phyloP scores from a whole-genome alignment of 2,797 vertebrate species.

The Enteromius afrohamiltoni region DNA sequence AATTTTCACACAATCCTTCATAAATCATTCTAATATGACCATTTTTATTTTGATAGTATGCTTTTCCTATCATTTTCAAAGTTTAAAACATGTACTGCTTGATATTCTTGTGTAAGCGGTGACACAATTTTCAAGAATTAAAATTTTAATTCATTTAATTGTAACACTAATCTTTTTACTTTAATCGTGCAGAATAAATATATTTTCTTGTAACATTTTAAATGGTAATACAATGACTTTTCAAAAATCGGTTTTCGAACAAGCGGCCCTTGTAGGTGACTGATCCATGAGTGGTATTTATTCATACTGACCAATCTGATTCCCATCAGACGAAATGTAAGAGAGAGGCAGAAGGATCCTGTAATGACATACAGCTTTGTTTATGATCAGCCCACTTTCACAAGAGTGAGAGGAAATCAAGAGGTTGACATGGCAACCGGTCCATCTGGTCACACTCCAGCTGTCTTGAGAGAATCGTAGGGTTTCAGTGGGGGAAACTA shows the following conservation, averaged over 20 bases:
- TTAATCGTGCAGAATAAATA: neutral
- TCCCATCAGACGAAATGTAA: slow-evolving; percentile 29
- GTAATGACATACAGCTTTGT: slow-evolving; percentile 54
- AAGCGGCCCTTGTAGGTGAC: neutral
- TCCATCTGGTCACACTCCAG: slow-evolving; percentile 73
- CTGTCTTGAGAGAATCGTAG: slow-evolving; percentile 65
- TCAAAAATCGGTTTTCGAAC: neutral
- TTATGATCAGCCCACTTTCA: slow-evolving; percentile 59
- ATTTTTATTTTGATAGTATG: neutral
- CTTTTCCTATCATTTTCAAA: neutral
- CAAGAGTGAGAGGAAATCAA: slow-evolving; percentile 65
- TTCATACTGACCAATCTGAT: neutral
- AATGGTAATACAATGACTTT: neutral
- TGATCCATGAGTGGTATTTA: neutral
- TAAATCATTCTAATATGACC: neutral
- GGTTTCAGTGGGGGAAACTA: slow-evolving; percentile 57
- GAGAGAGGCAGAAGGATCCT: neutral
- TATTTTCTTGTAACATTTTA: neutral
- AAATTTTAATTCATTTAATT: neutral
- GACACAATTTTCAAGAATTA: neutral
- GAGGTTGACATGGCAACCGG: slow-evolving; percentile 71
- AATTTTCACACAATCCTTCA: neutral
- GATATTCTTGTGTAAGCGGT: neutral
- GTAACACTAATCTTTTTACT: neutral
- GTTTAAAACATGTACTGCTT: neutral